Base-by-base conservation (phyloP, 92 coral and sea anemone genomes). In the Anthopleura xanthogrammica region DNA sequence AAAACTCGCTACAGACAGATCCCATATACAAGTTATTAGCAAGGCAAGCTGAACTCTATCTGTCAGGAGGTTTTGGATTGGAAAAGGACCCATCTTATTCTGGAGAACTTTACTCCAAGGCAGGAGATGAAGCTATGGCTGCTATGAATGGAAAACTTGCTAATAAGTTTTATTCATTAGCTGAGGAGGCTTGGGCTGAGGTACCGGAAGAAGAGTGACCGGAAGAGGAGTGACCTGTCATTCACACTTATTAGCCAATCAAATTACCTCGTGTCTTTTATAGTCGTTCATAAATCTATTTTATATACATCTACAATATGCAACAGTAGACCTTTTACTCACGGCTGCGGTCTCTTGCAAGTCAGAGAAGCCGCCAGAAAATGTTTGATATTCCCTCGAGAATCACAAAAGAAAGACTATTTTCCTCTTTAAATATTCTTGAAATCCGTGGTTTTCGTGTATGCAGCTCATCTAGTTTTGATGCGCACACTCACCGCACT, bases 181-280 rank as follows among this genome's bases (percentile, higher is more conserved):
- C 99, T 7, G 99, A 96, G 82, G 99, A 96, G 85, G 95, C 93
- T 80, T 94, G 98, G 99, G 99, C 93, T 6, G 98, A 96, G 85
- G 68, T 91, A 48, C 95, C 94, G 16, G 96, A 96, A 78, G 92
- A 83, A 64, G 65, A 68, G 41, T 68, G 40, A 46, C 95, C 94
- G 16, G 96, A 95, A 78, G 92, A 80, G 78, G 54, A 29, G 16
- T 68, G 42, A 36, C 41, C 74, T 68, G 41, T 24, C 42, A 68
- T 68, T 68, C 42, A 68, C 16, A 29, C 43, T 23, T 10, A 46
- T 29, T 68, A 68, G 74, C 74, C 74, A 29, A 68, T 68, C 74
- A 29, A 12, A 68, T 23, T 8, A 36, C 11, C 16, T 68, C 42
- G 50, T 43, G 11, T 24, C 24, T 68, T 68, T 24, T 68, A 68